Evolutionary conservation across 1,140 invertebrate species (phyloP).

Genomic region (Mylabris phalerata): DNA sequence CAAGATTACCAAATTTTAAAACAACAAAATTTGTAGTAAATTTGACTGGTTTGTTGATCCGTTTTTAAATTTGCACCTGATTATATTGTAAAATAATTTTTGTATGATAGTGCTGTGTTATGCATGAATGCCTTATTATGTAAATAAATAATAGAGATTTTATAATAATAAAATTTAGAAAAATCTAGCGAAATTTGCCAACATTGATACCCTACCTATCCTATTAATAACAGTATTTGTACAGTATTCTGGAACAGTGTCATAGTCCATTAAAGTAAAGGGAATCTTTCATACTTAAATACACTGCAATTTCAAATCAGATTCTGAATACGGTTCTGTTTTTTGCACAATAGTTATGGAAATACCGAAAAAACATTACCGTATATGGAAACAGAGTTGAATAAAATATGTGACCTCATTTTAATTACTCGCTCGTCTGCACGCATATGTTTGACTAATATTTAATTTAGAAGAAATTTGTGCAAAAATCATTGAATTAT

Average conservation of each 20-base stretch:
- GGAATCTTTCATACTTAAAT: too few species aligned
- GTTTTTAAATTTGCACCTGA: not conserved
- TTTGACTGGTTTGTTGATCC: not conserved
- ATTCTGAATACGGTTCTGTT: too few species aligned
- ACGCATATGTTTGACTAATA: not conserved
- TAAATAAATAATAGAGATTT: too few species aligned
- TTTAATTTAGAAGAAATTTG: conserved; percentile 1
- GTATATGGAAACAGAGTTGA: conserved; percentile 1
- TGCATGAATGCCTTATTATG: too few species aligned
- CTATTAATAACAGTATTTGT: too few species aligned
- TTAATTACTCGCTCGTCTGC: not conserved
- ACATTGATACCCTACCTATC: too few species aligned
- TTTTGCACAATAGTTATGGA: not conserved
- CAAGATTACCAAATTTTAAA: not conserved
- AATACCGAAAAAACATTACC: conserved; percentile 5
- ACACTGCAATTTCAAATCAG: too few species aligned
- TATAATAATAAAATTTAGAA: too few species aligned
- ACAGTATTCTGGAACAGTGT: too few species aligned
- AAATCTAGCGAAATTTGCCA: too few species aligned
- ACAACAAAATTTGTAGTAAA: not conserved
- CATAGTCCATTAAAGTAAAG: too few species aligned
- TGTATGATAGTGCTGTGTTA: not conserved
- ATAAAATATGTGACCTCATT: conserved; percentile 3
- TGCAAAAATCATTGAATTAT: not conserved
- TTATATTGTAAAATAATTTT: not conserved